Evolutionary conservation across 1,140 invertebrate genomes (phyloP).

Genomic region (Chelonus insularis): DNA sequence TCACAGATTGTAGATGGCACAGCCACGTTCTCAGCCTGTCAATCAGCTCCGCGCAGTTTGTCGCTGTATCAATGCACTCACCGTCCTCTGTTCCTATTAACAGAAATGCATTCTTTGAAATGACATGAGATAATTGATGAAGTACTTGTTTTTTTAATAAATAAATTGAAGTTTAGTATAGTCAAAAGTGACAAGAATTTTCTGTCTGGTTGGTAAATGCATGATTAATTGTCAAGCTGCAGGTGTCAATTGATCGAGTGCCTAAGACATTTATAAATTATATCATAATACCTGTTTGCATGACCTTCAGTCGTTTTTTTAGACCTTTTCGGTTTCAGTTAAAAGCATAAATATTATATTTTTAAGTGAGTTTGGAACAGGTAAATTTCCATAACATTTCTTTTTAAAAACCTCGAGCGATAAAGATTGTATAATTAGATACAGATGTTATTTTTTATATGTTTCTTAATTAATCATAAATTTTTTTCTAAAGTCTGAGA

Average conservation of each 20-base stretch:
- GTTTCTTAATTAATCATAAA: no score
- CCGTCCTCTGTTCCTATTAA: conserved; percentile 51
- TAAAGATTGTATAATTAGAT: no score
- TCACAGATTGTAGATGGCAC: conserved; percentile 60
- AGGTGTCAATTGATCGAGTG: conserved; percentile 13
- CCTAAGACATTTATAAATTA: conserved; percentile 17
- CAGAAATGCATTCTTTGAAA: neutral
- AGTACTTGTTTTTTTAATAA: no score
- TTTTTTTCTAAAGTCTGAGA: no score
- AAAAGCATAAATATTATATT: conserved; percentile 9
- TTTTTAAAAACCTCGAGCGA: no score
- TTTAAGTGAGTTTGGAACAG: no score
- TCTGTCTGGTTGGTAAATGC: neutral
- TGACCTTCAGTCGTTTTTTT: conserved; percentile 20
- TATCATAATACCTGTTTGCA: neutral
- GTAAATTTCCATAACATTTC: no score
- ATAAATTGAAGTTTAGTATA: no score
- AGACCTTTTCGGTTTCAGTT: conserved; percentile 19
- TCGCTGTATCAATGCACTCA: conserved; percentile 54
- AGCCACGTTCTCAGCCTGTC: conserved; percentile 60
- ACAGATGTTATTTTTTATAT: no score
- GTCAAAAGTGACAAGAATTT: neutral
- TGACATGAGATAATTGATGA: no score
- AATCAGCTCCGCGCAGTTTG: conserved; percentile 59
- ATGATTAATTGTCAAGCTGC: conserved; percentile 11